Percentiles rank a stretch among this genome's conserved stretches.
Evolutionary conservation across 2,113 vertebrate genomes (phyloP).

Genomic region (Apeltes quadracus): DNA sequence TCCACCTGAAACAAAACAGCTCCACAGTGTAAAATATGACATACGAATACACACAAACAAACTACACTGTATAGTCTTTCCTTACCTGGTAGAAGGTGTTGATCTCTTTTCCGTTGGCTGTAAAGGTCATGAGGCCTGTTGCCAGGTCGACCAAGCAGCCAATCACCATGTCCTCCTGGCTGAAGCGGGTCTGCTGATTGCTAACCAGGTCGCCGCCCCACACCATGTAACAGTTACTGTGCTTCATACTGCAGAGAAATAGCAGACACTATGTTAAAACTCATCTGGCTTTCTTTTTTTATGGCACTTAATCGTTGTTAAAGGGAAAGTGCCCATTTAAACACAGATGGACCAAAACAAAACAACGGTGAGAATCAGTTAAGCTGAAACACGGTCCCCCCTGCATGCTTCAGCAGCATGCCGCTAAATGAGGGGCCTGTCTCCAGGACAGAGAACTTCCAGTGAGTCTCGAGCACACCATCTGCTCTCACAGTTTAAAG

Average conservation of each 20-base stretch:
- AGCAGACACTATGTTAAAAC: neutral
- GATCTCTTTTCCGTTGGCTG: constrained; percentile 92
- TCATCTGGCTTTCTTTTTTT: neutral
- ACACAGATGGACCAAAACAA: neutral
- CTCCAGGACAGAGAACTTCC: neutral
- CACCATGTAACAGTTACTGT: constrained; percentile 97
- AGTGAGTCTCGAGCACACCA: no score
- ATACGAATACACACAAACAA: neutral
- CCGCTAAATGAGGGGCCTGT: neutral
- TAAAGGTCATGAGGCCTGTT: constrained; percentile 95
- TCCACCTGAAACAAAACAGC: constrained; percentile 84
- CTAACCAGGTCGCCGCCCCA: constrained; percentile 92
- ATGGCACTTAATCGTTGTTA: neutral
- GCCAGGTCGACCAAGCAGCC: constrained; percentile 93
- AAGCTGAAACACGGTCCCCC: no score
- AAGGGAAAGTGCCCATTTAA: neutral
- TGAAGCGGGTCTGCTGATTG: constrained; percentile 89
- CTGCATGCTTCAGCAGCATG: neutral
- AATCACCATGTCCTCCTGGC: constrained; percentile 90
- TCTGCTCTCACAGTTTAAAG: no score
- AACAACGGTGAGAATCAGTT: neutral
- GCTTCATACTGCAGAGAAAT: constrained; percentile 84
- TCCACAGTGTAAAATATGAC: neutral
- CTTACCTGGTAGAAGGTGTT: constrained; percentile 95
- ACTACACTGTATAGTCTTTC: no score